Evolutionary conservation across 2,888 invertebrate genomes (phyloP), one percentile per base, ranked within the genome.

Genomic region (Stegana nigrithorax): DNA sequence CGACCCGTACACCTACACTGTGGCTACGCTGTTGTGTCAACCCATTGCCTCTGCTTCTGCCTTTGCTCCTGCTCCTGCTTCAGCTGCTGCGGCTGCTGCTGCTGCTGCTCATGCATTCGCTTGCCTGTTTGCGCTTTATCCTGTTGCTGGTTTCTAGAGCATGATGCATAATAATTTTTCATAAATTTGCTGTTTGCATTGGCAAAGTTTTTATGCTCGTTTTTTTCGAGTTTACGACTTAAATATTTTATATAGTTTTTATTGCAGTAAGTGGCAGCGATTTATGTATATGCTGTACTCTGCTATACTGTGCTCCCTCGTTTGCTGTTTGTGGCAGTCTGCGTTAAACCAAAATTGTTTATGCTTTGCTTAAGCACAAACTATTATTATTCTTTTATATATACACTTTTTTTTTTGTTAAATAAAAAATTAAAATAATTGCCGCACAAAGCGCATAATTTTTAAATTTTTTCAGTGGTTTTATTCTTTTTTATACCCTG

Each of bases 181-280:
- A 44, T 44, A 56, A 57, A 61, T 62, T 44, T 56, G 26, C 32
- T 17, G 39, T 58, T 60, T 62, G 51, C 66, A 59, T 27, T 2
- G 39, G 12, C 17, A 39, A 39, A 4, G 59, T 57, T 66, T 60
- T 32, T 14, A n/a, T 26, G 23, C 44, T n/a, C 10, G 8, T 7
- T 8, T 32, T 23, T 8, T 23, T 44, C 25, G 29, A 42, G 47
- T 56, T 63, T 25, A 17, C 26, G 25, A 14, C 53, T 23, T 64
- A 56, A 64, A 62, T 65, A 50, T 65, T 64, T 65, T 23, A 60
- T 70, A 23, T 50, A 53, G 60, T 59, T 63, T 67, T 69, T 36
- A 27, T 29, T 51, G 27, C 1, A 10, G 12, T 25, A 7, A 26
- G 2, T 50, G 50, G 12, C 19, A 26, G 29, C 29, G 56, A 64